phyloP scores from a whole-genome alignment of 2,888 invertebrate genomes.

The Crematogaster levior region DNA sequence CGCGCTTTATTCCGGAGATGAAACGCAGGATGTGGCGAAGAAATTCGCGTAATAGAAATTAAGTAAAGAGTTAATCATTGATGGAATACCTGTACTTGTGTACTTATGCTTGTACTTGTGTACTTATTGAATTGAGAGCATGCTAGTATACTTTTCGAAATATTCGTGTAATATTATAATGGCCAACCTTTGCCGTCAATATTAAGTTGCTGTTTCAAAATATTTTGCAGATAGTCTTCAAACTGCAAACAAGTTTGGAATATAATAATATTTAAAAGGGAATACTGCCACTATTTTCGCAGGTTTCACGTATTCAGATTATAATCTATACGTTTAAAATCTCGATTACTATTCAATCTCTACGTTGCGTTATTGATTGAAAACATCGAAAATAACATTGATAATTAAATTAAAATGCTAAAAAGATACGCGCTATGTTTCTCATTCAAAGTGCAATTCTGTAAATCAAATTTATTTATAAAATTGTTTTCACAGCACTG shows the following conservation, averaged over 20 bases:
- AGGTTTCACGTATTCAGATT: conserved; percentile 8
- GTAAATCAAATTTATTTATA: conserved; percentile 7
- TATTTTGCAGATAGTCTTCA: neutral
- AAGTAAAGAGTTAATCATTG: conserved; percentile 32
- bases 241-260: neutral
- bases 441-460: neutral
- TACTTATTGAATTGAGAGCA: conserved; percentile 7
- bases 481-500: conserved; percentile 1
- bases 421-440: neutral
- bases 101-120: neutral
- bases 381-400: conserved; percentile 4
- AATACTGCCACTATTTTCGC: neutral
- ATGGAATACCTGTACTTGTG: neutral
- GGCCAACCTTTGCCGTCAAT: neutral
- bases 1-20: conserved; percentile 24
- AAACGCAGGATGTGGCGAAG: neutral
- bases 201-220: neutral
- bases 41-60: conserved; percentile 30
- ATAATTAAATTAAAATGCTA: conserved; percentile 20
- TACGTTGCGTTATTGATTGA: conserved; percentile 6
- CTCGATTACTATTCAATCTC: conserved; percentile 10
- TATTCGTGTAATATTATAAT: neutral
- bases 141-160: conserved; percentile 12
- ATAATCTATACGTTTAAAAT: neutral
- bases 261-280: too few relatives aligned